These are phyloP conservation scores for Amazona vittata DNA, from an alignment of 2,113 vertebrate genomes.

Conservation along the genomic window DNA sequence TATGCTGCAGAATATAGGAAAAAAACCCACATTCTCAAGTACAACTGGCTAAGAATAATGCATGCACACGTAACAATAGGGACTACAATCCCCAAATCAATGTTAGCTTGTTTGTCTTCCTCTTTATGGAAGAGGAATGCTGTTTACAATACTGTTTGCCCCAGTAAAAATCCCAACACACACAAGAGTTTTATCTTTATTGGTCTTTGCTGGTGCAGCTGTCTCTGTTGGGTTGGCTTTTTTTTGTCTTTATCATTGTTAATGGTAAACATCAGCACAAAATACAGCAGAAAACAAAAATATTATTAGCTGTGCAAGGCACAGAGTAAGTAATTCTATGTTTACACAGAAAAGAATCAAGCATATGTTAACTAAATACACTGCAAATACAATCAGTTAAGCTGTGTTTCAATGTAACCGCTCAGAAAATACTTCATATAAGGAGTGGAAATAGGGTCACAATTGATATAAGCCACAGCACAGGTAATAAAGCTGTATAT, in stretches of 20 bases:
- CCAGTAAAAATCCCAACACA: background rate
- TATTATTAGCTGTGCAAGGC: background rate
- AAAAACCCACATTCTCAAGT: background rate
- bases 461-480: background rate
- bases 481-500: background rate
- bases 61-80: background rate
- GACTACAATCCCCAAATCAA: background rate
- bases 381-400: background rate
- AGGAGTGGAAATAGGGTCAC: background rate
- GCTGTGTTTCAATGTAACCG: background rate
- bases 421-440: background rate
- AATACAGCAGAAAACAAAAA: background rate
- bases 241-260: background rate
- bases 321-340: background rate
- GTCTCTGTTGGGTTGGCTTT: background rate
- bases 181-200: background rate
- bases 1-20: background rate
- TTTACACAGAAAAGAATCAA: background rate
- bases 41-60: background rate
- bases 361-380: background rate
- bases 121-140: background rate
- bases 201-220: background rate
- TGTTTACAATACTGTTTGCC: background rate
- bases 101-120: background rate
- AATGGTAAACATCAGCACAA: background rate